These are phyloP conservation scores for Momotus momota DNA, from an alignment of 2,797 vertebrate species.

Conservation along the genomic window DNA sequence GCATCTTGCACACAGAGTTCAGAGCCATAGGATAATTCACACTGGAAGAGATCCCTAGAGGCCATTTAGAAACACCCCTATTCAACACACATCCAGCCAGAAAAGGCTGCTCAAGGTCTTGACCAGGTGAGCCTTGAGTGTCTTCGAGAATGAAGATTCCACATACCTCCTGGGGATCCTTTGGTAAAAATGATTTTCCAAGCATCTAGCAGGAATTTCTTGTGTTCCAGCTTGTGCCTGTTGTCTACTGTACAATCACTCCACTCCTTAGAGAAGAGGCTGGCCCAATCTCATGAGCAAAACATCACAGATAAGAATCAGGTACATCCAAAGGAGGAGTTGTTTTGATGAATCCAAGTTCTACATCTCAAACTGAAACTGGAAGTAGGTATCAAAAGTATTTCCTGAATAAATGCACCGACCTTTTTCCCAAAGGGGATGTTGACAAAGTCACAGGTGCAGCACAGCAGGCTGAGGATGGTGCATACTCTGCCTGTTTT, in stretches of 20 bases:
- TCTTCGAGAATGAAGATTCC: background rate
- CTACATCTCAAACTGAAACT: background rate
- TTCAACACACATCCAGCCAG: background rate
- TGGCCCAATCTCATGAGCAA: background rate
- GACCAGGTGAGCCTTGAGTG: background rate
- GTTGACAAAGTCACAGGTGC: rapidly evolving
- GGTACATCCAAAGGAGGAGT: background rate
- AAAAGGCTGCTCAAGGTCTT: background rate
- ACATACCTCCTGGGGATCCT: background rate
- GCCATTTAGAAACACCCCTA: background rate
- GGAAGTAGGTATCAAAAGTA: background rate
- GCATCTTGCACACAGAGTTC: background rate
- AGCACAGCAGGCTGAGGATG: background rate
- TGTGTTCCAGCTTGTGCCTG: background rate
- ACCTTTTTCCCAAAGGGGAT: background rate
- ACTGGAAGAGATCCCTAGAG: background rate
- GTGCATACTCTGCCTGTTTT: background rate
- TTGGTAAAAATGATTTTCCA: background rate
- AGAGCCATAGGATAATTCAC: background rate
- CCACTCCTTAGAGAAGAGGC: background rate
- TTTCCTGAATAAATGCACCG: background rate
- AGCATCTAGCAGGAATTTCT: background rate
- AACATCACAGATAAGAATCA: background rate
- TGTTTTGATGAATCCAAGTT: background rate
- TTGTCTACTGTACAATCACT: background rate